Conservation (phyloP, 2,113 vertebrate species). For the human region DNA sequence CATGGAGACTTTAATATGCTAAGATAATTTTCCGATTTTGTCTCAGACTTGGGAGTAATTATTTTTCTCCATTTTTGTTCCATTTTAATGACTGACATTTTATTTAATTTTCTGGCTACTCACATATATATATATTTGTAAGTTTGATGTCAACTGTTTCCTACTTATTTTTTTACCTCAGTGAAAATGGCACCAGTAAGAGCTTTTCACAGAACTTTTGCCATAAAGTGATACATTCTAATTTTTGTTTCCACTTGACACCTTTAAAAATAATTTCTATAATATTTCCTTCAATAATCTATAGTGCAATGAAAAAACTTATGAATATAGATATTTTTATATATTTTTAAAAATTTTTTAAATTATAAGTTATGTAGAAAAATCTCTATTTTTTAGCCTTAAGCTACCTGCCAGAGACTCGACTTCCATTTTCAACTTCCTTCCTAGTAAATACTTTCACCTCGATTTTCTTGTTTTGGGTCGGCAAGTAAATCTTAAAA, state of each 20-base stretch:
- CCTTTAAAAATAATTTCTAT: background rate
- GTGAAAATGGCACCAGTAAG: conserved; percentile 29
- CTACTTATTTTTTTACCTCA: background rate
- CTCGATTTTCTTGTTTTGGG: background rate
- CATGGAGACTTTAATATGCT: conserved; percentile 53
- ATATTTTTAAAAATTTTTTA: background rate
- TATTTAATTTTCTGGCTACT: background rate
- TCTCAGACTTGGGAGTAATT: conserved; percentile 53
- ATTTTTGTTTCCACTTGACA: background rate
- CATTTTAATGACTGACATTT: conserved; percentile 53
- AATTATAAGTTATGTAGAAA: background rate
- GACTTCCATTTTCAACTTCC: background rate
- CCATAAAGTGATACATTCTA: background rate
- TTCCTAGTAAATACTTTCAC: background rate
- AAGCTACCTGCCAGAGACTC: background rate
- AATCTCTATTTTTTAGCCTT: background rate
- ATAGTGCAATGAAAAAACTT: background rate
- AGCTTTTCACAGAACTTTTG: background rate
- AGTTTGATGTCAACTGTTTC: background rate
- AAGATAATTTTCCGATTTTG: conserved; percentile 24
- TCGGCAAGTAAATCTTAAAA: background rate
- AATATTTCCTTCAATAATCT: background rate
- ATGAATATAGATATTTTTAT: background rate
- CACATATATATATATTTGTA: background rate
- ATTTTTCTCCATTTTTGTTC: conserved; percentile 58